Evolutionary conservation across 2,888 invertebrate species (phyloP), one percentile per base, ranked within the genome.

Genomic region (Leptura quadrifasciata): DNA sequence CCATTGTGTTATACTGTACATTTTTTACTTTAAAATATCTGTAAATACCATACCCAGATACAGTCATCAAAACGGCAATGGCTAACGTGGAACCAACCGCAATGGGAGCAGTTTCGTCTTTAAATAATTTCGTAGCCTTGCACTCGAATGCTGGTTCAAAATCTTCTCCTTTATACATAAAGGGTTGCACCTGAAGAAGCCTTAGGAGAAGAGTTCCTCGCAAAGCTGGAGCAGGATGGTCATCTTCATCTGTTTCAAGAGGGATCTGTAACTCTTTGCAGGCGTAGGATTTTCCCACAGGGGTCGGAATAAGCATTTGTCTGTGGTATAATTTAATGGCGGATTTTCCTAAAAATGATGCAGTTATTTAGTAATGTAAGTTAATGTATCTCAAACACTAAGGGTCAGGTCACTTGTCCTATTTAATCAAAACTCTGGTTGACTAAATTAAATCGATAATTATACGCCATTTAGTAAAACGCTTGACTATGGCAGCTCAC

Each of bases 1-100:
- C 95, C 96, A 97, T 97, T 12, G 95, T 96, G 86, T 96, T 96
- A 87, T 97, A 97, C 86, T 97, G 96, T 1, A 97, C 95, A 89
- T 96, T 96, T 90, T 96, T 96, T 64, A 96, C 93, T 89, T 96
- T 96, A 87, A 96, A 92, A 87, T 97, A 96, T 84, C 96, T 94
- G 91, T 93, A 96, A 73, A 95, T 93, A 0, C 96, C 96, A 86
- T 97, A 97, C 0, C 95, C 96, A 2, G 95, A 92, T 21, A 97
- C 92, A 0, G 95, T 97, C 17, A 94, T 91, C 0, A 97, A 91
- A 0, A 96, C 95, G 1, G 95, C 95, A 31, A 96, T 92, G 0
- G 97, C 96, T 35, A 97, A 88, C 0, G 96, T 95, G 1, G 96
- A 95, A 0, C 96, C 96, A 55, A 97, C 93, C 55, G 96, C 93